Percentiles rank a stretch among this genome's conserved stretches.
These are phyloP conservation scores for Bucorvus abyssinicus DNA, from an alignment of 2,797 vertebrate genomes.

Conservation along the genomic window DNA sequence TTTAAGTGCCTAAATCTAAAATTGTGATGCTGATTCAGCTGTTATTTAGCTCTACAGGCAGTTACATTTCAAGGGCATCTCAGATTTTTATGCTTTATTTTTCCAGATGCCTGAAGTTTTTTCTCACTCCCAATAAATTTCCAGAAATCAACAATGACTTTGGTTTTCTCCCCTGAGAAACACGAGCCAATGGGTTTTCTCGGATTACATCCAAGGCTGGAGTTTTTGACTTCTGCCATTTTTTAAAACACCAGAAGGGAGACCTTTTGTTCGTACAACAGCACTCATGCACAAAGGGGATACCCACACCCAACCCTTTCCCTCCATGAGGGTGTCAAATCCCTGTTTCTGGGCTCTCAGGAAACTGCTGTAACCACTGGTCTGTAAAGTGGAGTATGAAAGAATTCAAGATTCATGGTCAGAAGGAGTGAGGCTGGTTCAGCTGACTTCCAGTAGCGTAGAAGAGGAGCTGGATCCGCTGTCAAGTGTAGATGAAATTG, in stretches of 20 bases:
- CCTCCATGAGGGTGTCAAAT: background rate
- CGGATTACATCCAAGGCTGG: background rate
- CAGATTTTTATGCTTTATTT: slow-evolving; percentile 18
- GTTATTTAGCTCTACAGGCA: background rate
- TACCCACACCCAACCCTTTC: background rate
- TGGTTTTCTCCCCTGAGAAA: slow-evolving; percentile 7
- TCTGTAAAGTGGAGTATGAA: slow-evolving; percentile 1
- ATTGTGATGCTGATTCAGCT: background rate
- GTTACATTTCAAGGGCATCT: background rate
- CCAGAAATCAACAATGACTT: slow-evolving; percentile 14
- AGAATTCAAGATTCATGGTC: slow-evolving; percentile 5
- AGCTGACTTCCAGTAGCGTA: background rate
- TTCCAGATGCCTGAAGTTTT: slow-evolving; percentile 26
- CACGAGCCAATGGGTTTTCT: background rate
- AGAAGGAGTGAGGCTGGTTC: background rate
- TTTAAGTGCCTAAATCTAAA: background rate
- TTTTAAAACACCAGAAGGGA: background rate
- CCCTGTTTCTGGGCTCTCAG: background rate
- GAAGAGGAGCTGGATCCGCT: background rate
- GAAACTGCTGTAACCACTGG: background rate
- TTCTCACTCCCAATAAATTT: slow-evolving; percentile 33
- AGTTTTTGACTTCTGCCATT: background rate
- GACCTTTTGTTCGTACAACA: background rate
- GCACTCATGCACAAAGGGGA: background rate
- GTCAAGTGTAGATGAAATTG: background rate